Evolutionary conservation across 2,797 vertebrate species (phyloP).

Genomic region (Cottoperca gobio): DNA sequence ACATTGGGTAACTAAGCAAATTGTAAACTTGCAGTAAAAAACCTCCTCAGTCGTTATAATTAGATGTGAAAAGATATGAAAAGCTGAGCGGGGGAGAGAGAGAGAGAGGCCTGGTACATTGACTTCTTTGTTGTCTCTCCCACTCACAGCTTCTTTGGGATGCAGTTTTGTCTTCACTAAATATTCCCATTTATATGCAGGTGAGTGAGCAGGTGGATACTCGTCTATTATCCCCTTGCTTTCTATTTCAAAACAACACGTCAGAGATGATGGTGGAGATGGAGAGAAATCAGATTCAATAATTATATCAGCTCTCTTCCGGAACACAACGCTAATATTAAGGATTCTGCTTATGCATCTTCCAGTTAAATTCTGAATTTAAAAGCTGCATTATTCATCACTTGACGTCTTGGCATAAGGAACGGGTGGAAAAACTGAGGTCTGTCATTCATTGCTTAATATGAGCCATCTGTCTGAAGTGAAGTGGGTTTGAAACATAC

Average conservation of each 20-base stretch:
- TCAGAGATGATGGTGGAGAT: slow-evolving; percentile 75
- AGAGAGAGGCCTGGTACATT: slow-evolving; percentile 20
- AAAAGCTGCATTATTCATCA: slow-evolving; percentile 76
- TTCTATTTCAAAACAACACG: slow-evolving; percentile 78
- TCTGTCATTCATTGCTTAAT: slow-evolving; percentile 37
- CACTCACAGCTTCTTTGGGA: slow-evolving; percentile 37
- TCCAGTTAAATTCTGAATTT: slow-evolving; percentile 65
- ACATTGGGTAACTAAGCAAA: too few relatives aligned
- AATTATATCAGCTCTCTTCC: slow-evolving; percentile 75
- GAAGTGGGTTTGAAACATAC: slow-evolving; percentile 16
- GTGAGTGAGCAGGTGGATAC: slow-evolving; percentile 68
- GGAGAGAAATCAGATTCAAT: slow-evolving; percentile 72
- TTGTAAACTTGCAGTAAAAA: neutral
- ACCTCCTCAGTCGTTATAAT: slow-evolving; percentile 6
- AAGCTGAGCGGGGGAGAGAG: neutral
- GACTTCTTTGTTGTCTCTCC: slow-evolving; percentile 13
- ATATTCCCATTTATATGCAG: slow-evolving; percentile 79
- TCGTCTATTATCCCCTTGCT: slow-evolving; percentile 73
- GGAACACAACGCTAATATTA: slow-evolving; percentile 72
- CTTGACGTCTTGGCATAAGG: slow-evolving; percentile 39
- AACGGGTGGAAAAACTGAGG: slow-evolving; percentile 28
- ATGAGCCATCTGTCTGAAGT: slow-evolving; percentile 28
- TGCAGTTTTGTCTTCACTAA: slow-evolving; percentile 57
- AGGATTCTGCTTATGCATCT: slow-evolving; percentile 71
- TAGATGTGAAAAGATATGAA: slow-evolving; percentile 19